Evolutionary conservation across 1,140 invertebrate genomes (phyloP).

Genomic region (Drosophila ercepeae): DNA sequence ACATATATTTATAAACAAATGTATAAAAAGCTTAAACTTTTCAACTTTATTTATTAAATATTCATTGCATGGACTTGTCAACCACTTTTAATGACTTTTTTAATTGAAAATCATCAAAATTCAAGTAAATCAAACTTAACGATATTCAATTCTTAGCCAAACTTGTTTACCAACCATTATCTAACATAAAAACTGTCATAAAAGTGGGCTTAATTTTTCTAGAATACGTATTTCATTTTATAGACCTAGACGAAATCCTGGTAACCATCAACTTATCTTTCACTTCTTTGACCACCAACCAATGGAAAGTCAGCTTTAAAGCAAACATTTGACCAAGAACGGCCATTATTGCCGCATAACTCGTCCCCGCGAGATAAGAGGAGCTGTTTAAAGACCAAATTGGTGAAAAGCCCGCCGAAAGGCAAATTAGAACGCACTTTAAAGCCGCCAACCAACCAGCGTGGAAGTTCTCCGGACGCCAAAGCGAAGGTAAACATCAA

Average conservation of each 20-base stretch:
- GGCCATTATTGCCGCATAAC: constrained; percentile 26
- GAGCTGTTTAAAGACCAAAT: constrained; percentile 12
- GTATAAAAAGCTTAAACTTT: neutral
- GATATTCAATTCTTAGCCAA: neutral
- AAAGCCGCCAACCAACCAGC: constrained; percentile 65
- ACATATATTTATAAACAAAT: neutral
- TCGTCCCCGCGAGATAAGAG: constrained; percentile 32
- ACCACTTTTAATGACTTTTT: constrained; percentile 3
- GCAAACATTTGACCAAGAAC: constrained; percentile 35
- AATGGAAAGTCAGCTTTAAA: constrained; percentile 40
- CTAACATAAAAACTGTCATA: neutral
- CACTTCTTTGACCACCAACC: constrained; percentile 1
- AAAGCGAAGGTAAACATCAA: constrained; percentile 12
- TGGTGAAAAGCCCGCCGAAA: constrained; percentile 23
- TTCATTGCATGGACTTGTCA: neutral
- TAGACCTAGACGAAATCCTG: constrained; percentile 9
- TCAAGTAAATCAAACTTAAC: neutral
- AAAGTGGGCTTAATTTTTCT: neutral
- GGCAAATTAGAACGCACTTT: constrained; percentile 52
- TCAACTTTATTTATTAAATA: neutral
- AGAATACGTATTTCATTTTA: neutral
- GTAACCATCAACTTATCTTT: constrained; percentile 14
- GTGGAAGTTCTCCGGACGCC: constrained; percentile 12
- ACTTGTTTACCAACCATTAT: neutral
- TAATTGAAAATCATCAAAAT: neutral